These are phyloP conservation scores for Sinella curviseta DNA, from an alignment of 1,140 invertebrate species.

Conservation along the genomic window DNA sequence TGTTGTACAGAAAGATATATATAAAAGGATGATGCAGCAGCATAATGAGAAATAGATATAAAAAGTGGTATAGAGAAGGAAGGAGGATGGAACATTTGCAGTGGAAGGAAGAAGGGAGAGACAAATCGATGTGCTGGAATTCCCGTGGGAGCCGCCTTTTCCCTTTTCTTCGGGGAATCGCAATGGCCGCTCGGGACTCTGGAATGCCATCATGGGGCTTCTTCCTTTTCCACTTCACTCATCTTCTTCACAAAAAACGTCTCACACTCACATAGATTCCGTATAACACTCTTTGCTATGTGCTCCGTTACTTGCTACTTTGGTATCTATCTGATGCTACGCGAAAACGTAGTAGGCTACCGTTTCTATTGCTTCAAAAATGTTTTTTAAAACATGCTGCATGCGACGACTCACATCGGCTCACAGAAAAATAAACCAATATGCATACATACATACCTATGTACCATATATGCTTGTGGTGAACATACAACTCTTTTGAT, in stretches of 20 bases:
- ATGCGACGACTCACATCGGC: too few relatives aligned
- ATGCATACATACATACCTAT: too few relatives aligned
- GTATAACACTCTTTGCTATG: too few relatives aligned
- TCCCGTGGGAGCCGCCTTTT: slow-evolving; percentile 48
- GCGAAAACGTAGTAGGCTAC: too few relatives aligned
- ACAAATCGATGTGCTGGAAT: slow-evolving; percentile 50
- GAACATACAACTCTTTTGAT: too few relatives aligned
- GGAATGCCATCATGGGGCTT: slow-evolving; percentile 49
- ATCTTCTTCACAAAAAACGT: slow-evolving; percentile 1
- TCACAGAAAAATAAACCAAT: too few relatives aligned
- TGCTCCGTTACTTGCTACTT: too few relatives aligned
- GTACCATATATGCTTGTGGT: too few relatives aligned
- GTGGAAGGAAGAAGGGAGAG: slow-evolving; percentile 43
- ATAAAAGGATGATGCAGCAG: slow-evolving; percentile 39
- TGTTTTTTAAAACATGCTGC: too few relatives aligned
- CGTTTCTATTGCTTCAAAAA: too few relatives aligned
- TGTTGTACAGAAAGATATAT: background rate
- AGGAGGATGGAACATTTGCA: slow-evolving; percentile 37
- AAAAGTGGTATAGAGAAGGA: slow-evolving; percentile 4
- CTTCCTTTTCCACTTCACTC: slow-evolving; percentile 33
- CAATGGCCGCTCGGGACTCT: slow-evolving; percentile 50
- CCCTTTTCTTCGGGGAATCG: slow-evolving; percentile 50
- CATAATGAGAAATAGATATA: slow-evolving; percentile 11
- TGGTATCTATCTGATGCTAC: too few relatives aligned
- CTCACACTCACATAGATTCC: too few relatives aligned